phyloP scores from a whole-genome alignment of 2,113 vertebrate species.

The Protobothrops flavoviridis region DNA sequence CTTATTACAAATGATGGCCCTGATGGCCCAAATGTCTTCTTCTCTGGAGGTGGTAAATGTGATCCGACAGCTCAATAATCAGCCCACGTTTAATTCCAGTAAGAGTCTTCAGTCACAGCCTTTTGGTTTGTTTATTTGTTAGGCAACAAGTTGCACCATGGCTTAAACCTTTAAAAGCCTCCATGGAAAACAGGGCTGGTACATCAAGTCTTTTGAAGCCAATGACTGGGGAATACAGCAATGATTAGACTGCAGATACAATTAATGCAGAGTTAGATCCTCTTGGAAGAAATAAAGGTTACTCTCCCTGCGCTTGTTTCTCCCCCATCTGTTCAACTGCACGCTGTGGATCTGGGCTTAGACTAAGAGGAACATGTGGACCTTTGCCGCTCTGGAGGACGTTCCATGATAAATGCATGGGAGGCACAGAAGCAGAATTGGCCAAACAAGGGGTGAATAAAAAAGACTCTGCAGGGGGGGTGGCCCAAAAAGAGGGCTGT shows the following conservation, averaged over 20 bases:
- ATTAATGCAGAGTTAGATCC: neutral
- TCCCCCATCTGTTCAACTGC: neutral
- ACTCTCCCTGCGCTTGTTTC: neutral
- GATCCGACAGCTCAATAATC: neutral
- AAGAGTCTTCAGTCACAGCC: neutral
- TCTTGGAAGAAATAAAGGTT: conserved; percentile 23
- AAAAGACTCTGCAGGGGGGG: neutral
- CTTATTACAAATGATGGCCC: neutral
- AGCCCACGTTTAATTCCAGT: conserved; percentile 4
- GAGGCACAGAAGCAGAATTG: neutral
- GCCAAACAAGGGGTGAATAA: neutral
- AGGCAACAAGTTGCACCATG: neutral
- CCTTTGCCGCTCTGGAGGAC: neutral
- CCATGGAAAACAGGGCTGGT: conserved; percentile 4
- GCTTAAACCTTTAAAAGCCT: neutral
- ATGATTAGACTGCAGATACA: neutral
- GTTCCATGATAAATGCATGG: neutral
- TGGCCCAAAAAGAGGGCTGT: neutral
- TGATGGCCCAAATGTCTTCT: neutral
- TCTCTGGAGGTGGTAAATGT: conserved; percentile 1
- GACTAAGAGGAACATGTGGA: neutral
- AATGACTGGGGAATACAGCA: neutral
- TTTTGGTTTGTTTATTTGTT: conserved; percentile 10
- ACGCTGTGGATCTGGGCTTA: neutral
- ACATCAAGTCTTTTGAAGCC: neutral